Evolutionary conservation across 2,113 vertebrate genomes (phyloP).

Genomic region (Pavo muticus): DNA sequence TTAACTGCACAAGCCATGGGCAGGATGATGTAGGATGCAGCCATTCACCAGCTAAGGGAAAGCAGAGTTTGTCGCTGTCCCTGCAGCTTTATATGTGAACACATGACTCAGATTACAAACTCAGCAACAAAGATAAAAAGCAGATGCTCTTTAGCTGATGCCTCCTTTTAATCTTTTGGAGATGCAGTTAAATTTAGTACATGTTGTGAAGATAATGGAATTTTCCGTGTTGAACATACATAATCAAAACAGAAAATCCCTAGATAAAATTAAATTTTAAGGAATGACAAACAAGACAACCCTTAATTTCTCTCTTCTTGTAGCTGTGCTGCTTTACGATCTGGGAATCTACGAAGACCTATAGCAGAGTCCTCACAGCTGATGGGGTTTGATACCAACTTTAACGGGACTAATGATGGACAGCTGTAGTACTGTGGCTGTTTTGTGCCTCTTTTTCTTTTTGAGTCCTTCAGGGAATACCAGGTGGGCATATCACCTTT

Average conservation of each 20-base stretch:
- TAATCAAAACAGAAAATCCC: background rate
- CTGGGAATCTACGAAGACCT: background rate
- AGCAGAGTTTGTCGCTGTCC: background rate
- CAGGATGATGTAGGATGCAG: background rate
- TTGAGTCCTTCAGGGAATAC: background rate
- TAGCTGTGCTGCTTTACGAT: background rate
- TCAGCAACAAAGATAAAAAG: background rate
- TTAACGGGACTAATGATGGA: background rate
- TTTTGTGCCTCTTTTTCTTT: background rate
- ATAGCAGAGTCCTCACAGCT: background rate
- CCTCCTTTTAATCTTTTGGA: background rate
- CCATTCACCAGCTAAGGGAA: background rate
- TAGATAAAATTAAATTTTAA: background rate
- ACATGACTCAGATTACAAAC: background rate
- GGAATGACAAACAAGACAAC: background rate
- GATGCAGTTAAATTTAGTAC: background rate
- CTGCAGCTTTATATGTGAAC: background rate
- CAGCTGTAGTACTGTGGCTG: background rate
- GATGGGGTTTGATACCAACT: background rate
- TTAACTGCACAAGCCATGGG: background rate
- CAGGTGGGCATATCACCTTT: background rate
- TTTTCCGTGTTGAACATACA: background rate
- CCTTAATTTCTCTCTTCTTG: background rate
- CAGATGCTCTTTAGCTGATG: background rate
- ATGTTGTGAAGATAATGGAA: background rate